phyloP scores from a whole-genome alignment of 2,113 vertebrate genomes.

The Erythrocercus mccallii region DNA sequence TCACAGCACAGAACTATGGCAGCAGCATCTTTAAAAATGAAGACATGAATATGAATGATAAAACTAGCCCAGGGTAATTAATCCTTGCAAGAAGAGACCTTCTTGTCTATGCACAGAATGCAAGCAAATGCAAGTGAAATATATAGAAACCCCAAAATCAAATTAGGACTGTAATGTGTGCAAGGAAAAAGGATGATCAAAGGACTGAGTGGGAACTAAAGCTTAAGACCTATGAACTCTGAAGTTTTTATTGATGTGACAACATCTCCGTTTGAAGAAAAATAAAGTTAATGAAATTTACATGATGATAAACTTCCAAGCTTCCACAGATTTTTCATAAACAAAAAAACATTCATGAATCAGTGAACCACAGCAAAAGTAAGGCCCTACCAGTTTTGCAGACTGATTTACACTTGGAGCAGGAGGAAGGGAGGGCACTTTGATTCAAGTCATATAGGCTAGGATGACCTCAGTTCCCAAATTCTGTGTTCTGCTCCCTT shows the following conservation, averaged over 20 bases:
- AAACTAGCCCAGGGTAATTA: not conserved
- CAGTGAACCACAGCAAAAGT: constrained; percentile 41
- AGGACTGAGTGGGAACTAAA: not conserved
- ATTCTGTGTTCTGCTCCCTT: not conserved
- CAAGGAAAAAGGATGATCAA: not conserved
- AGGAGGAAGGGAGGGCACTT: not conserved
- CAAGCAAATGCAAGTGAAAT: not conserved
- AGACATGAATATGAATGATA: not conserved
- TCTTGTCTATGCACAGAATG: not conserved
- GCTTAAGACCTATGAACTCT: constrained; percentile 20
- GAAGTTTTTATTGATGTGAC: constrained; percentile 58
- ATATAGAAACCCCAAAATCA: not conserved
- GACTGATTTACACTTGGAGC: not conserved
- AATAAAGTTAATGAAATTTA: constrained; percentile 48
- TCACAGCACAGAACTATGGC: not conserved
- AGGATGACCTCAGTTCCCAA: not conserved
- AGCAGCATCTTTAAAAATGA: not conserved
- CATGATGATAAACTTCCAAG: constrained; percentile 20
- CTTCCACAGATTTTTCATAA: constrained; percentile 52
- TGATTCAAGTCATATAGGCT: not conserved
- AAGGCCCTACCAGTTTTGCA: constrained; percentile 25
- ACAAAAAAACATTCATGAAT: constrained; percentile 66
- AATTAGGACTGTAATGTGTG: not conserved
- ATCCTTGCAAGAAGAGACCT: not conserved
- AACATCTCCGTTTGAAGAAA: constrained; percentile 16